phyloP scores from a whole-genome alignment of 2,888 invertebrate genomes.

The Tetragonisca angustula region DNA sequence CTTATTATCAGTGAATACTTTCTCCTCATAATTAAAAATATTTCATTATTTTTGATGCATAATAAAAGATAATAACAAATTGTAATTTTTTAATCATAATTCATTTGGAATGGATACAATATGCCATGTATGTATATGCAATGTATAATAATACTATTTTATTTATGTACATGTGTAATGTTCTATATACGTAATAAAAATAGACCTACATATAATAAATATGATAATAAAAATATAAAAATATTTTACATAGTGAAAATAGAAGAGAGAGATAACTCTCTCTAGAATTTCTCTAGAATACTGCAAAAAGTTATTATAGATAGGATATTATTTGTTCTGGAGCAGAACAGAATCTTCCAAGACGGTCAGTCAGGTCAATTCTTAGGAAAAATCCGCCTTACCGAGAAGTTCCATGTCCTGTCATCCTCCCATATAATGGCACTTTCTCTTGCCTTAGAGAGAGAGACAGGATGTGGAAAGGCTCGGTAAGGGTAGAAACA shows the following conservation, averaged over 20 bases:
- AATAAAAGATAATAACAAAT: not conserved
- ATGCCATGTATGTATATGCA: not conserved
- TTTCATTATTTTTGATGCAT: not conserved
- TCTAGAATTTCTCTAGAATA: not conserved
- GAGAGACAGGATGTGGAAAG: too few species aligned
- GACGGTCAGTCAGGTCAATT: too few species aligned
- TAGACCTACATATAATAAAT: not conserved
- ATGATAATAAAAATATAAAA: not conserved
- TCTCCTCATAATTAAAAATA: not conserved
- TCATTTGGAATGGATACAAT: too few species aligned
- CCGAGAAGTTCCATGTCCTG: too few species aligned
- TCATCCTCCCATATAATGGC: too few species aligned
- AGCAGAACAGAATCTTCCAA: too few species aligned
- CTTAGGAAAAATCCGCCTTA: too few species aligned
- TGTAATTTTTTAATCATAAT: not conserved
- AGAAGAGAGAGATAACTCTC: not conserved
- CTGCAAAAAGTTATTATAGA: not conserved
- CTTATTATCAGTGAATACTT: not conserved
- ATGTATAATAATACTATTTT: not conserved
- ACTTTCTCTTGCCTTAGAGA: too few species aligned
- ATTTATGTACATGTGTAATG: not conserved
- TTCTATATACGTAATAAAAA: too few species aligned
- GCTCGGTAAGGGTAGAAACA: too few species aligned
- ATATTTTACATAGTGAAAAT: not conserved
- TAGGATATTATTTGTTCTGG: not conserved